These are phyloP conservation scores for Lagopus leucura DNA, from an alignment of 2,113 vertebrate species.

Conservation along the genomic window DNA sequence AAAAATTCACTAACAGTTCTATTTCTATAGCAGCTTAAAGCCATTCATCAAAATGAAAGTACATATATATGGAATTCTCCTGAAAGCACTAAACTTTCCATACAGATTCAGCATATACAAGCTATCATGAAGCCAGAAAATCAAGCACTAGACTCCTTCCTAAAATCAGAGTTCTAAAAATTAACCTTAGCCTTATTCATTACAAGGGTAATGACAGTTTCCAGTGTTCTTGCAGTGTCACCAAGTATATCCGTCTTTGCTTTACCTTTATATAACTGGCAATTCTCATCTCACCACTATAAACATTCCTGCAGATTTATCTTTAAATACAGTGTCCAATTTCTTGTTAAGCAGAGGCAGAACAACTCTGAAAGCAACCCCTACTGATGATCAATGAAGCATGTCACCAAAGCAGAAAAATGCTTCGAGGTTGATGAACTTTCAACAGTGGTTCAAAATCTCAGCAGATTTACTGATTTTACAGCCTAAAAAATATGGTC, in stretches of 20 bases:
- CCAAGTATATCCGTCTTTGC: background rate
- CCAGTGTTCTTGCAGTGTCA: fast-evolving
- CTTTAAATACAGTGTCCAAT: background rate
- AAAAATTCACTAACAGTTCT: background rate
- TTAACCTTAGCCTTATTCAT: background rate
- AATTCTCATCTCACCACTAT: background rate
- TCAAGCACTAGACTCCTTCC: background rate
- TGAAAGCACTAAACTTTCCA: background rate
- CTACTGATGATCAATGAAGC: background rate
- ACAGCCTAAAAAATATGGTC: background rate
- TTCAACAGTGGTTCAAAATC: background rate
- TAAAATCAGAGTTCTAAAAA: background rate
- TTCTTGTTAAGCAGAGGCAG: background rate
- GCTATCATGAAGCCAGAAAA: background rate
- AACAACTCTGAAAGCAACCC: background rate
- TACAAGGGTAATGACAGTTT: background rate
- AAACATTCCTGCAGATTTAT: background rate
- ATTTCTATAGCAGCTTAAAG: background rate
- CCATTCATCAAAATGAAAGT: background rate
- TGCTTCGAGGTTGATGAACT: background rate
- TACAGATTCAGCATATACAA: background rate
- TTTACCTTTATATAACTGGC: background rate
- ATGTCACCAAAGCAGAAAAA: background rate
- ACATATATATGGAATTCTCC: background rate
- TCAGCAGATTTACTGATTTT: background rate